Evolutionary conservation across 2,797 vertebrate genomes (phyloP), one percentile per base, ranked within the genome.

Genomic region (Tolypeutes matacus): DNA sequence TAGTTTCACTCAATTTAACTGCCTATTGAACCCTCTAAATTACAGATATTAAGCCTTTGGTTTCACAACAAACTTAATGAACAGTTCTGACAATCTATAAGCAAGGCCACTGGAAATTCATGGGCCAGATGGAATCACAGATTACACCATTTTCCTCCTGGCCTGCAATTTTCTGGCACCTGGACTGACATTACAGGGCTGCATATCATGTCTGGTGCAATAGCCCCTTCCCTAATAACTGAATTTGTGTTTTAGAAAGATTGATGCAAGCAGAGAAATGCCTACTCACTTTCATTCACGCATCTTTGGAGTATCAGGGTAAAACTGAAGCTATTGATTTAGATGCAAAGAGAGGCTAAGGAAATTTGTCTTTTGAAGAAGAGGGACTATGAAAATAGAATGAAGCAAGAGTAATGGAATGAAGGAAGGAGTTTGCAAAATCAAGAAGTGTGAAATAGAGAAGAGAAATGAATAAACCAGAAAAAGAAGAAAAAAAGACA

Each of bases 1-100:
- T 96, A 98, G n/a, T n/a, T n/a, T n/a, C n/a, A n/a, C n/a, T n/a
- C n/a, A n/a, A n/a, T n/a, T n/a, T n/a, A n/a, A n/a, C n/a, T n/a
- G n/a, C n/a, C n/a, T n/a, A n/a, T n/a, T n/a, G n/a, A n/a, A n/a
- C n/a, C n/a, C n/a, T n/a, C 69, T 29, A 96, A 98, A 98, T 98
- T 98, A 97, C 96, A 97, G 97, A 98, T 98, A 98, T 98, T 98
- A 98, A 98, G 98, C 97, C 97, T 97, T 98, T 97, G 97, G 96
- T 98, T 98, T 98, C 98, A 98, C 98, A 98, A 98, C 98, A 98
- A 98, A 98, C 96, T 98, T 98, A 98, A 98, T 98, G 98, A 98
- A 98, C 95, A 98, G 97, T 97, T 98, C 97, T 98, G 97, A 98
- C 97, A 97, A 96, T 97, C 97, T 98, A 97, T 96, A 97, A 96